Base-by-base conservation (phyloP, 1,140 invertebrate species). In the Drosophila aff. region DNA sequence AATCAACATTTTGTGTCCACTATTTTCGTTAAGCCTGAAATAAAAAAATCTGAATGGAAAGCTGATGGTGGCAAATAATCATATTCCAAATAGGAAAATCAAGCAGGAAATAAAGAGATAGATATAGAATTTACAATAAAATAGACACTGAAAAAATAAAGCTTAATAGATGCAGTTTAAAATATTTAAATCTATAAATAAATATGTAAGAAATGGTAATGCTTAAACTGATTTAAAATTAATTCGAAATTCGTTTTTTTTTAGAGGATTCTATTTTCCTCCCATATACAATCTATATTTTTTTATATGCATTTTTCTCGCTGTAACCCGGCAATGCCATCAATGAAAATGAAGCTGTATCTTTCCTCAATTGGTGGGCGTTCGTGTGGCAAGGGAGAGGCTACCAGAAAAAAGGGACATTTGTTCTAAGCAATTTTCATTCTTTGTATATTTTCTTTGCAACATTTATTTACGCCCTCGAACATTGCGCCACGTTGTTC, bases 401-500 rank as follows among this genome's bases (percentile, higher is more conserved):
- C 43, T 18, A 36, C 36, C 55, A 47, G 4, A 16, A 33, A 55
- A 73, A 76, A 66, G 16, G 63, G 78, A 79, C 82, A 85, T 82
- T 86, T 87, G 76, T 86, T 82, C 63, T 87, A 79, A 86, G 76
- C 76, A 72, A 79, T 87, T 81, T 79, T 73, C 44, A 46, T 55
- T 71, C 64, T 38, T 31, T 55, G 63, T 55, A 55, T 68, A 68
- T 67, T 62, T 63, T 55, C 49, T 65, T 85, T 59, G 78, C 60
- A 15, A 80, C 81, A 84, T 84, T 84, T 84, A 81, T 71, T 84
- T 80, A 81, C 66, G 66, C 50, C 58, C 26, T 36, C 68, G 59
- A 83, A 76, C 65, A 83, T 67, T 76, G 80, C 65, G 79, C 76
- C 81, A 83, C 82, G 82, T 79, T 86, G 82, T 87, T 87, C 82